Evolutionary conservation across 2,888 invertebrate genomes (phyloP), one percentile per base, ranked within the genome.

Genomic region (Aphodius granarius): DNA sequence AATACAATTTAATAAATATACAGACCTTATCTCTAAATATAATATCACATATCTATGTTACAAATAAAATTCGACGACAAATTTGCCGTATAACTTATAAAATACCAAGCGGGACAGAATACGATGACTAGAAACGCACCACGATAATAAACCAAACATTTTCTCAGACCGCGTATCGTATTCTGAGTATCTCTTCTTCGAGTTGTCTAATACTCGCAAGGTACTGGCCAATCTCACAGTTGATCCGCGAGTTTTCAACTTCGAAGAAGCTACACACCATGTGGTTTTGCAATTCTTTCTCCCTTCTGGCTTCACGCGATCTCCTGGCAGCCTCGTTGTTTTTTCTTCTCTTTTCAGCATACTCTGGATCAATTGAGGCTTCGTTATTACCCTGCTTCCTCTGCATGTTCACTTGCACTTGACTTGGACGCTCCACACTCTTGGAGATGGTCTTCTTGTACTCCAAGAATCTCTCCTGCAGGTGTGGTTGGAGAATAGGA

Each of bases 281-380:
- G 13, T 43, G 43, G 43, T 43, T 43, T 43, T 43, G 43, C 43
- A 97, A 96, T 85, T 98, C 98, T 82, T 97, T 95, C 66, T 94
- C 92, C 81, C 97, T 90, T 76, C 98, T 89, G 0, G 96, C 92
- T 83, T 98, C 98, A 3, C 98, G 90, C 0, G 97, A 97, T 81
- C 97, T 91, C 86, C 98, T 98, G 0, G 98, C 98, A 0, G 98
- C 98, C 78, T 94, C 95, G 85, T 98, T 98, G 86, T 98, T 98
- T 84, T 96, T 95, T 79, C 94, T 91, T 9, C 98, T 88, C 75
- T 97, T 91, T 82, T 95, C 97, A 89, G 94, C 94, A 85, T 98
- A 98, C 0, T 94, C 92, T 2, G 94, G 94, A 84, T 97, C 96
- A 74, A 79, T 78, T 65, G 77, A 9, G 2, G 43, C 83, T 68